phyloP scores from a whole-genome alignment of 1,140 invertebrate genomes.

The Xylocopa sonorina region DNA sequence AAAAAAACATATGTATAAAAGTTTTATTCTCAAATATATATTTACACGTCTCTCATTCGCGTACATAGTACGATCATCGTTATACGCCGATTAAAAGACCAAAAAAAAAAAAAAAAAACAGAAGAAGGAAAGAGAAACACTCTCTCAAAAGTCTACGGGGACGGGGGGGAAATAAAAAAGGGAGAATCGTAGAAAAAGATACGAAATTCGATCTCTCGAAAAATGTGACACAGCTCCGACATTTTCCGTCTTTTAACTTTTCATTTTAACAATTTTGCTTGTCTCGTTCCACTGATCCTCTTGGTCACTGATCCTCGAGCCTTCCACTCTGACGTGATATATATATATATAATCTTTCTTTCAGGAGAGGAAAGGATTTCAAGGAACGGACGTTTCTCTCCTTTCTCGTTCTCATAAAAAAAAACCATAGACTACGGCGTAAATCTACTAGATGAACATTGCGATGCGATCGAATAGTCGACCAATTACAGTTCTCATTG shows the following conservation, averaged over 20 bases:
- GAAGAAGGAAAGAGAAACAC: not conserved
- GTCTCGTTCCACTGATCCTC: constrained; percentile 52
- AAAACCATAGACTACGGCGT: constrained; percentile 49
- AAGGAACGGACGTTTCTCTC: constrained; percentile 6
- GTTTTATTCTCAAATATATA: no score
- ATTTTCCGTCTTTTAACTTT: not conserved
- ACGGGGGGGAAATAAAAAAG: constrained; percentile 23
- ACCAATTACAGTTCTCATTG: constrained; percentile 42
- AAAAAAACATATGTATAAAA: constrained; percentile 1
- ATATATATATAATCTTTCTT: no score
- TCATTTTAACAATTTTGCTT: constrained; percentile 44
- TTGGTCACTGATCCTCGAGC: constrained; percentile 62
- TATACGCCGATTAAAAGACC: no score
- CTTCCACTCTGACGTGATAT: constrained; percentile 24
- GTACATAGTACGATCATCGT: not conserved
- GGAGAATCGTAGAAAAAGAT: not conserved
- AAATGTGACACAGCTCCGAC: constrained; percentile 30
- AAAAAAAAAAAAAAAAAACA: not conserved
- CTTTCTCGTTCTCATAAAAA: not conserved
- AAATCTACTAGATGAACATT: not conserved
- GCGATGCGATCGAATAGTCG: not conserved
- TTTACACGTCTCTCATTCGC: constrained; percentile 18
- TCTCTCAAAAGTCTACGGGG: no score
- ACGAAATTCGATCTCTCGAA: not conserved
- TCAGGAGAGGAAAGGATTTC: constrained; percentile 31